These are phyloP conservation scores for Siniperca obscura DNA, from an alignment of 2,797 vertebrate genomes.

Conservation along the genomic window DNA sequence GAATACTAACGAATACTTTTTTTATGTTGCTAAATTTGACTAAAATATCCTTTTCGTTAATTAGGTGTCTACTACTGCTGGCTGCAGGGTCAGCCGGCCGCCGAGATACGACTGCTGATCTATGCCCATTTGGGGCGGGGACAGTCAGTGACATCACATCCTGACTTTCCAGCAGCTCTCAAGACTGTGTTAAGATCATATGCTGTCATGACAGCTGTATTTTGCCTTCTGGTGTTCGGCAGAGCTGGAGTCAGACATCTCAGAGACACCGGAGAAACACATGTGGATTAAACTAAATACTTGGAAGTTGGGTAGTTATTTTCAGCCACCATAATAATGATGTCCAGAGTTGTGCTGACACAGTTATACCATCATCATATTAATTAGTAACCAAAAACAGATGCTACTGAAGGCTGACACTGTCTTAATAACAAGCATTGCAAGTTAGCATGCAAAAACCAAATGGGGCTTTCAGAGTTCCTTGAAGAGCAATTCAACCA, in stretches of 20 bases:
- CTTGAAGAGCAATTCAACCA: too few species aligned
- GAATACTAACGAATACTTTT: background rate
- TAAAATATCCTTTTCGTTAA: background rate
- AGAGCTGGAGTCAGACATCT: slow-evolving; percentile 23
- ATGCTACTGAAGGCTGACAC: too few species aligned
- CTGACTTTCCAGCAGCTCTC: slow-evolving; percentile 50
- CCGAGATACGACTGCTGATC: slow-evolving; percentile 71
- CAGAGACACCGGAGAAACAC: slow-evolving; percentile 4
- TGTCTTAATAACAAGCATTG: too few species aligned
- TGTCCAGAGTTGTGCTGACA: background rate
- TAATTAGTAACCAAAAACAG: too few species aligned
- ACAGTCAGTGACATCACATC: slow-evolving; percentile 46
- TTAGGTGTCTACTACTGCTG: slow-evolving; percentile 76
- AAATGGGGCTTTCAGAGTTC: too few species aligned
- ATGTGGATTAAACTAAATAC: slow-evolving; percentile 51
- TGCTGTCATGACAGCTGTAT: slow-evolving; percentile 50
- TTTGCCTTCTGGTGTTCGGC: slow-evolving; percentile 50
- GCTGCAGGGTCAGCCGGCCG: slow-evolving; percentile 62
- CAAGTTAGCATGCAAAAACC: too few species aligned
- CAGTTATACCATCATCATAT: background rate
- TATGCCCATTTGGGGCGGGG: slow-evolving; percentile 52
- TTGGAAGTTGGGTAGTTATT: background rate
- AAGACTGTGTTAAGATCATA: slow-evolving; percentile 34
- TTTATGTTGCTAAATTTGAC: background rate
- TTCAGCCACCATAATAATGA: background rate